Evolutionary conservation across 2,113 vertebrate species (phyloP), one percentile per base, ranked within the genome.

Genomic region (Trinectes maculatus): DNA sequence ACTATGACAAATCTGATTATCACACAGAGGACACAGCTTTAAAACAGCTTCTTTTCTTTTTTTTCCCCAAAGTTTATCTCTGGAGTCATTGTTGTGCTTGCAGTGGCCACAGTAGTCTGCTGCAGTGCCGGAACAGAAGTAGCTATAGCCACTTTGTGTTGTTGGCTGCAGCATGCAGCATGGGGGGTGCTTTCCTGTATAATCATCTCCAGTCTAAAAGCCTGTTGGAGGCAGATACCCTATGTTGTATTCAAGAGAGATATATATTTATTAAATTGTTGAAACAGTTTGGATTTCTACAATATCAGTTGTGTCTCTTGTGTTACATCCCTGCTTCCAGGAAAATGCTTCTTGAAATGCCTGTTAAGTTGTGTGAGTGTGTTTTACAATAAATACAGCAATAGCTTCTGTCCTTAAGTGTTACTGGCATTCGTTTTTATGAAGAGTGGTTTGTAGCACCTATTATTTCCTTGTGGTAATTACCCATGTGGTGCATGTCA

Each of bases 371-470:
- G 48, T 57, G 72, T 65, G 55, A n/a, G n/a, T 44, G 19, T 46
- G 44, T 60, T 76, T 69, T 46, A 44, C 49, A 70, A 71, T 61
- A 69, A 85, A 74, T 71, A 63, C 1, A 63, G 22, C 42, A 10
- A 34, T 22, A 80, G 29, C 33, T 42, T 44, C 26, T 66, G 63
- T 73, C 48, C 43, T 69, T 69, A 68, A 76, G 53, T 66, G 55
- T 54, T 60, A 74, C 49, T 68, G 55, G 54, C 31, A 18, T 67
- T 77, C 24, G 34, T 46, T 80, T n/a, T 67, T 62, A 63, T 40
- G 54, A 77, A 65, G 40, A 83, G 73, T 54, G 57, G 53, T 83
- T 79, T 65, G 55, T 80, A 88, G 85, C 86, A 88, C 86, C 79
- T 52, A 16, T 39, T 48, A 53, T 52, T 61, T 69, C 37, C 64